Conservation (phyloP, 2,797 vertebrate species). For the Choloepus didactylus region DNA sequence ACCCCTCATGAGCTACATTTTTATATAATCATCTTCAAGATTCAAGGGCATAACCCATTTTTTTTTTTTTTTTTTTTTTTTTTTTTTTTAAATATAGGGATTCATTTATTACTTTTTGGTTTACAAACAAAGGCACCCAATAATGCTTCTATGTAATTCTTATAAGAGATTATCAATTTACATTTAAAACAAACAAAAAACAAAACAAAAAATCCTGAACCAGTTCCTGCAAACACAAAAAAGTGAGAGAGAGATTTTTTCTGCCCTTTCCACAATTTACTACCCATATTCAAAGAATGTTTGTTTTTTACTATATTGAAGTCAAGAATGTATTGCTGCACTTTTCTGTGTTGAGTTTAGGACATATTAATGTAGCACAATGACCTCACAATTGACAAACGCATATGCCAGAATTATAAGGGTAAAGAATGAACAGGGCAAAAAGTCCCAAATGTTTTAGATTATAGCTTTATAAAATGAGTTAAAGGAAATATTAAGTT, state of each 20-base stretch:
- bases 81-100: constrained; percentile 88
- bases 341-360: constrained; percentile 66
- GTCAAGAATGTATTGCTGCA: constrained; percentile 67
- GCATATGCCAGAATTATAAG: constrained; percentile 66
- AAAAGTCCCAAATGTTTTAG: constrained; percentile 15
- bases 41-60: no score
- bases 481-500: constrained; percentile 77
- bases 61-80: no score
- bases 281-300: constrained; percentile 74
- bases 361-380: constrained; percentile 72
- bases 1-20: no score
- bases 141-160: constrained; percentile 89
- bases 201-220: constrained; percentile 69
- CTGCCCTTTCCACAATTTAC: constrained; percentile 84
- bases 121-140: constrained; percentile 96
- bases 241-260: constrained; percentile 71
- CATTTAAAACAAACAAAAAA: constrained; percentile 83
- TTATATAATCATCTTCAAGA: no score
- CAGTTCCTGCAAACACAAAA: constrained; percentile 74
- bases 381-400: constrained; percentile 71
- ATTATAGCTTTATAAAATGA: constrained; percentile 79
- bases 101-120: constrained; percentile 93
- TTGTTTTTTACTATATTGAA: constrained; percentile 75
- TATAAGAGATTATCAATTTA: constrained; percentile 88
- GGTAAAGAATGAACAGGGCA: constrained; percentile 62